Percentiles rank a stretch among this genome's conserved stretches.
These are phyloP conservation scores for Augiades crinisus DNA, from an alignment of 2,888 invertebrate genomes.

Conservation along the genomic window DNA sequence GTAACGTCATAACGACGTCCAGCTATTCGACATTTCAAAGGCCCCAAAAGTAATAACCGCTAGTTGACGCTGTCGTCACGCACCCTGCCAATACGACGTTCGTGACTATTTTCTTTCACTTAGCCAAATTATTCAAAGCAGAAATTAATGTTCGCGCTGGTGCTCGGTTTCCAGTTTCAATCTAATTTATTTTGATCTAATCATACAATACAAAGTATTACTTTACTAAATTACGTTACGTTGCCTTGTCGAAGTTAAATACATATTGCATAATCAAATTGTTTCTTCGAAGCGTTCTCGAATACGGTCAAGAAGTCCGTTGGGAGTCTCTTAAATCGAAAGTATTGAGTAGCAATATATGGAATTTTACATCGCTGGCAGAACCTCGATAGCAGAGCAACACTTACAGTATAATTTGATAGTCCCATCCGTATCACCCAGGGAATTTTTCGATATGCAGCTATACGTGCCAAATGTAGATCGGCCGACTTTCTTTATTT, in stretches of 20 bases:
- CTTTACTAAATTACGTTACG: neutral
- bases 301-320: constrained; percentile 11
- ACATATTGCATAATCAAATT: constrained; percentile 8
- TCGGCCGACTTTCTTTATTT: constrained; percentile 82
- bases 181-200: constrained; percentile 11
- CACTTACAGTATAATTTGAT: constrained; percentile 88
- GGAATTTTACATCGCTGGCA: constrained; percentile 16
- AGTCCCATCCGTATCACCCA: constrained; percentile 87
- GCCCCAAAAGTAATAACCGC: too few relatives aligned
- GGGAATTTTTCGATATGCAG: constrained; percentile 87
- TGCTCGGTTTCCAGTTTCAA: constrained; percentile 5
- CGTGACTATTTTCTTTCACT: constrained; percentile 19
- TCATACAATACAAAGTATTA: neutral
- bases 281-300: constrained; percentile 7
- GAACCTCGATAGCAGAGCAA: constrained; percentile 13
- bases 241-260: neutral
- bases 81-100: too few relatives aligned
- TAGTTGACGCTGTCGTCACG: too few relatives aligned
- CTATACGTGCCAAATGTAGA: constrained; percentile 86
- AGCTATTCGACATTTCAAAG: too few relatives aligned
- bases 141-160: constrained; percentile 12
- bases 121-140: constrained; percentile 20
- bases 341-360: constrained; percentile 13
- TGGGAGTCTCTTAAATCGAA: constrained; percentile 10
- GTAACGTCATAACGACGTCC: too few relatives aligned